Evolutionary conservation across 1,140 invertebrate genomes (phyloP).

Genomic region (Pantala flavescens): DNA sequence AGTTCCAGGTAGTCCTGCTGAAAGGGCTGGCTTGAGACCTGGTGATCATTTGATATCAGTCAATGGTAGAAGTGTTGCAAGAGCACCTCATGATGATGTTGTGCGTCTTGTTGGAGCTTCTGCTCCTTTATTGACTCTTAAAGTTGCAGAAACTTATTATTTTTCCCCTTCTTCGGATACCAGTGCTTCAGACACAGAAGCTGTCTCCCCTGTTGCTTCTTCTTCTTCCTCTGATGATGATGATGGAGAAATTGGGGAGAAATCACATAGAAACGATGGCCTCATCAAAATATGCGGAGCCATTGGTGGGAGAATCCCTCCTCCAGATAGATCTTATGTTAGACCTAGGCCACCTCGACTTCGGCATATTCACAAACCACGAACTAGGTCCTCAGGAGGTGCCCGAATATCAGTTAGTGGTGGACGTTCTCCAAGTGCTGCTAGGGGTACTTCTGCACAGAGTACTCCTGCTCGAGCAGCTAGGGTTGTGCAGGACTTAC

Average conservation of each 20-base stretch:
- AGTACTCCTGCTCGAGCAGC: constrained; percentile 32
- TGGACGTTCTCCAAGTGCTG: neutral
- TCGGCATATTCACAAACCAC: constrained; percentile 34
- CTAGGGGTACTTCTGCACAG: neutral
- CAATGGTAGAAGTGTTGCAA: constrained; percentile 78
- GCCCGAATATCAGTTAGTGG: neutral
- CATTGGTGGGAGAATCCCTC: neutral
- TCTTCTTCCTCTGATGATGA: constrained; percentile 56
- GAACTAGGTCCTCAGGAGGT: constrained; percentile 19
- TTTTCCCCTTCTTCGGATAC: constrained; percentile 25
- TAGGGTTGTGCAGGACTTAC: constrained; percentile 44
- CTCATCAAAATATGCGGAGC: neutral
- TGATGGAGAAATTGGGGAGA: constrained; percentile 50
- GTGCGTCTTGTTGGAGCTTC: constrained; percentile 80
- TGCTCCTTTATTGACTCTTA: constrained; percentile 62
- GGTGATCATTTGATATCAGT: constrained; percentile 88
- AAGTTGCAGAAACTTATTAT: constrained; percentile 81
- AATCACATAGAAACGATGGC: neutral
- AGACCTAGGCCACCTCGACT: constrained; percentile 21
- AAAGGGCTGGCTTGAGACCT: constrained; percentile 70
- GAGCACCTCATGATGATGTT: constrained; percentile 83
- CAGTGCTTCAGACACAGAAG: neutral
- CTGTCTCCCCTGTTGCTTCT: neutral
- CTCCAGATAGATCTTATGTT: constrained; percentile 29
- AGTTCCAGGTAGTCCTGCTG: constrained; percentile 71